Evolutionary conservation across 2,888 invertebrate species (phyloP).

Genomic region (Helicoverpa assulta): DNA sequence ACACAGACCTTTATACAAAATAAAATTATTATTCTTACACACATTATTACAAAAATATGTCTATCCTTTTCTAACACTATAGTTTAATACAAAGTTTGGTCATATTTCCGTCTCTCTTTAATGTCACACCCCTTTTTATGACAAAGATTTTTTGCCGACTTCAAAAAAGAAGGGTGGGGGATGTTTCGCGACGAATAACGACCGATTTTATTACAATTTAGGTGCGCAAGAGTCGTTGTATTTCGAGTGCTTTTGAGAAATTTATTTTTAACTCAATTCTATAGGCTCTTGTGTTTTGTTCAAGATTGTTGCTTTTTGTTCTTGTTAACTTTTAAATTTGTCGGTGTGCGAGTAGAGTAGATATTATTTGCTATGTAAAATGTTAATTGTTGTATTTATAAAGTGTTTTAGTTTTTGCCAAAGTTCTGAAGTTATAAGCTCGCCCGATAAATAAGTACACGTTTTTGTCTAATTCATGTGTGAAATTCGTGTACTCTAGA

Average conservation of each 20-base stretch:
- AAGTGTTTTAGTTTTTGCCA: background rate
- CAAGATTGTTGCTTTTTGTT: background rate
- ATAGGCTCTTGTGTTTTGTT: background rate
- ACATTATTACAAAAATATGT: constrained; percentile 38
- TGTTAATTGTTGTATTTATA: background rate
- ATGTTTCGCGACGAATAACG: constrained; percentile 52
- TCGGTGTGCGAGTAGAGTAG: background rate
- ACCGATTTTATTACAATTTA: constrained; percentile 43
- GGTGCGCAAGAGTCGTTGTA: constrained; percentile 58
- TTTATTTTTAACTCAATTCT: background rate
- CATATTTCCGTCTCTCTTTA: constrained; percentile 63
- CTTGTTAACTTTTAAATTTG: background rate
- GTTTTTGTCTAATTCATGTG: too few species aligned
- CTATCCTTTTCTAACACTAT: constrained; percentile 63
- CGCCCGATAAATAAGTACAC: background rate
- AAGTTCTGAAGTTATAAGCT: background rate
- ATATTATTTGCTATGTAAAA: background rate
- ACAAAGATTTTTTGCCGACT: constrained; percentile 61
- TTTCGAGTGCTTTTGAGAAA: constrained; percentile 33
- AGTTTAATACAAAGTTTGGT: constrained; percentile 53
- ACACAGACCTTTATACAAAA: constrained; percentile 43
- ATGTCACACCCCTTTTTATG: constrained; percentile 72
- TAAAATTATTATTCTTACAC: constrained; percentile 43
- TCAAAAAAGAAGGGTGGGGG: constrained; percentile 62
- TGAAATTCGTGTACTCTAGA: too few species aligned